Evolutionary conservation across 2,113 vertebrate species (phyloP), one percentile per base, ranked within the genome.

Genomic region (Scartelaos histophorus): DNA sequence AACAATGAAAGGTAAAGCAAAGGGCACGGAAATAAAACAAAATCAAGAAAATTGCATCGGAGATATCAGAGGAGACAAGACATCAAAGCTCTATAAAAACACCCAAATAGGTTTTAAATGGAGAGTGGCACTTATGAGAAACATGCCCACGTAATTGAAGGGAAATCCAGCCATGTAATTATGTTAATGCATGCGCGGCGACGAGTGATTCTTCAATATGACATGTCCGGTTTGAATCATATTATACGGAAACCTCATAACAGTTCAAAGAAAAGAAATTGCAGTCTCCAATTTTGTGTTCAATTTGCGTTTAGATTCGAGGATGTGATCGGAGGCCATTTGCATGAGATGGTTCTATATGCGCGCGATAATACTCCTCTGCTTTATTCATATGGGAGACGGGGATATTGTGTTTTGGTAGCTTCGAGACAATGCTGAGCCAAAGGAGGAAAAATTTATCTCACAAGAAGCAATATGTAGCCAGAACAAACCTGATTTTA

Each of bases 141-240:
- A 34, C 22, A 9, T 74, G 67, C 70, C 69, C 29, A 15, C 56
- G 69, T 83, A 75, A 84, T 73, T 81, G 61, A 72, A 75, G 71
- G 60, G 35, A 75, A 53, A 54, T 34, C 56, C 13, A 54, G 70
- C 35, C 77, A 60, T 85, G 62, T 83, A 80, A 83, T 88, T 79
- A 78, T 67, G 68, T 45, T 82, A 82, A 75, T 75, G 57, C 72
- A 3, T 78, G 47, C 69, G 58, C 56, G 29, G 53, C 56, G 49
- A 69, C 72, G 75, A 75, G 43, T 77, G 60, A 81, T 74, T 66
- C 60, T 29, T 15, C 73, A 70, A 64, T 45, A 62, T 68, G 53
- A 72, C 73, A 53, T 76, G 69, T 47, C 34, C 70, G 68, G 49
- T 72, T 70, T 71, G 35, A 75, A 77, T 75, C 43, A 38, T 58